Evolutionary conservation across 1,140 invertebrate species (phyloP), one percentile per base, ranked within the genome.

Genomic region (Sipha flava): DNA sequence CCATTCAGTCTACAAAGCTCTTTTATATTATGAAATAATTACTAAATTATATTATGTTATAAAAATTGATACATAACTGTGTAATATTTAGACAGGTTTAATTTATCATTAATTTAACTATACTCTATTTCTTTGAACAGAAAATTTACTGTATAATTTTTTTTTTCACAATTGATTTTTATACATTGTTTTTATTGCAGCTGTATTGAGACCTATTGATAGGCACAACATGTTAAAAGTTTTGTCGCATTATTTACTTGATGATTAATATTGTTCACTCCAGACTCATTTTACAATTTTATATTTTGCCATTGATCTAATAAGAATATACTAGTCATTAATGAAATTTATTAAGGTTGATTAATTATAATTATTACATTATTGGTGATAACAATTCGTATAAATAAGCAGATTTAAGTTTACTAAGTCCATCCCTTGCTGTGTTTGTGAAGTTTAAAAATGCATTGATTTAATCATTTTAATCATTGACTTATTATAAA

Each of bases 281-380:
- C 37, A 34, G 1, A 2, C n/a, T 2, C 5, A 54, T 49, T 54
- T 37, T 54, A 54, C 43, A 49, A 14, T n/a, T 34, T 29, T 34
- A 10, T 34, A 73, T n/a, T 52, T 73, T 73, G 70, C n/a, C 68
- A 73, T 73, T 73, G 31, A 54, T 16, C 16, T 31, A 26, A 16
- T 75, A 14, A 37, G 18, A 37, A 54, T 73, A 75, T 73, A 54
- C 70, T 75, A 75, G 70, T 75, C 70, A 75, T 52, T 49, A 54
- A 54, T 54, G 47, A 23, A 29, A n/a, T 29, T 23, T 72, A 72
- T 72, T n/a, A 49, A 31, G n/a, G 21, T 54, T 54, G 10, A 54
- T 75, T 75, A 34, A 54, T 75, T 54, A 34, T 49, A 49, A 52
- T 72, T 29, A 34, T 73, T n/a, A n/a, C n/a, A 14, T 52, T 72